phyloP scores from a whole-genome alignment of 1,140 invertebrate genomes.

The Meloidogyne hapla region DNA sequence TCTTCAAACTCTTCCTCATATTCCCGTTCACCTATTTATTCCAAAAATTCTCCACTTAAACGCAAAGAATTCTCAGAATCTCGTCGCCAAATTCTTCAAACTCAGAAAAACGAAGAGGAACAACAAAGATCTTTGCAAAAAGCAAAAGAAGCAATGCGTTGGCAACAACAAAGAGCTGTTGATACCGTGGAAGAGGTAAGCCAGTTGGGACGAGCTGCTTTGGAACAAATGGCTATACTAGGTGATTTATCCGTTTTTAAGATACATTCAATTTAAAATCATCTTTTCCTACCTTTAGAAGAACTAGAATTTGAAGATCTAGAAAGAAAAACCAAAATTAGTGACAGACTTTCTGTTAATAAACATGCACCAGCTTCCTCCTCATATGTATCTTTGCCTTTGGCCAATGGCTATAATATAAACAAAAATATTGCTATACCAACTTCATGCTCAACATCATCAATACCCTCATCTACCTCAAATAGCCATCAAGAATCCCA shows the following conservation, averaged over 20 bases:
- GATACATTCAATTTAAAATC: too few relatives aligned
- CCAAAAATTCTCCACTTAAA: background rate
- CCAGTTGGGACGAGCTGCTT: background rate
- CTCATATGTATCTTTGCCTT: background rate
- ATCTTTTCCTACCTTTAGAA: too few relatives aligned
- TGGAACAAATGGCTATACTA: constrained; percentile 2
- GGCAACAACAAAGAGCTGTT: background rate
- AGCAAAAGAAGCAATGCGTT: background rate
- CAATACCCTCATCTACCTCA: background rate
- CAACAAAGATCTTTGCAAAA: background rate
- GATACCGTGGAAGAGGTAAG: background rate
- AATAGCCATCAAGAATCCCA: background rate
- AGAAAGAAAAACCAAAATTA: background rate
- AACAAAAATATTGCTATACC: too few relatives aligned
- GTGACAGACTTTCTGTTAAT: background rate
- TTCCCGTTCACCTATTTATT: background rate
- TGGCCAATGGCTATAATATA: too few relatives aligned
- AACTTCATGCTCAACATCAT: background rate
- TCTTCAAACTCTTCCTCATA: background rate
- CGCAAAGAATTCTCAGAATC: background rate
- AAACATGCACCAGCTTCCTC: background rate
- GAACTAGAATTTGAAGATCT: background rate
- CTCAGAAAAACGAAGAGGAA: background rate
- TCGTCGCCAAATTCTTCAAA: background rate
- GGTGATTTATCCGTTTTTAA: background rate